Evolutionary conservation across 2,888 invertebrate species (phyloP).

Genomic region (Bellardia pandia): DNA sequence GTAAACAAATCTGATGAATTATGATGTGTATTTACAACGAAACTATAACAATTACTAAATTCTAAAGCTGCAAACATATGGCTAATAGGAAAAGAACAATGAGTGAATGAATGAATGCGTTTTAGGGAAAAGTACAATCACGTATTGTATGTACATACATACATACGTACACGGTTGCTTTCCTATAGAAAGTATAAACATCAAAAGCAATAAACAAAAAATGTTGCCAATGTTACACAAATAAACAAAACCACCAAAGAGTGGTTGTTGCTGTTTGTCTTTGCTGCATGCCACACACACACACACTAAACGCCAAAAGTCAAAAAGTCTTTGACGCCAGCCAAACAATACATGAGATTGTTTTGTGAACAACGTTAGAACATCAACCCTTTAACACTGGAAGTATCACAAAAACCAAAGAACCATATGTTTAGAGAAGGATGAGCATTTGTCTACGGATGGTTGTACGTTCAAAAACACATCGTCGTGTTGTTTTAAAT

Average conservation of each 20-base stretch:
- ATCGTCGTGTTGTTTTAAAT: conserved; percentile 1
- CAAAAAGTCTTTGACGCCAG: conserved; percentile 74
- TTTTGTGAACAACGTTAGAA: conserved; percentile 33
- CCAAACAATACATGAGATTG: conserved; percentile 62
- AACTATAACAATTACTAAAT: conserved; percentile 52
- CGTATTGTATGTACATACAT: background rate
- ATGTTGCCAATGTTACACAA: conserved; percentile 73
- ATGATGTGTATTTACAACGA: conserved; percentile 58
- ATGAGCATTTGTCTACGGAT: conserved; percentile 64
- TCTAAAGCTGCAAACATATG: conserved; percentile 70
- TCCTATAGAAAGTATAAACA: conserved; percentile 52
- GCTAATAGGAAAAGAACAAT: conserved; percentile 30
- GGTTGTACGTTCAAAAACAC: background rate
- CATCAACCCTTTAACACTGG: conserved; percentile 22
- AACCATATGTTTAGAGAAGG: conserved; percentile 45
- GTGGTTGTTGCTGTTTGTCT: conserved; percentile 54
- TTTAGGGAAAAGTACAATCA: conserved; percentile 27
- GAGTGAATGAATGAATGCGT: conserved; percentile 3
- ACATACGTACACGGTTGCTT: background rate
- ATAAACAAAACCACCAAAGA: conserved; percentile 73
- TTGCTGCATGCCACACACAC: conserved; percentile 60
- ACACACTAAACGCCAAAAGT: conserved; percentile 72
- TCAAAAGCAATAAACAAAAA: conserved; percentile 74
- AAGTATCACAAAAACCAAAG: background rate
- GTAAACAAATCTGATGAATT: conserved; percentile 64